Conservation (phyloP, 2,888 invertebrate genomes). For the Paralinhomoeus sp. region DNA sequence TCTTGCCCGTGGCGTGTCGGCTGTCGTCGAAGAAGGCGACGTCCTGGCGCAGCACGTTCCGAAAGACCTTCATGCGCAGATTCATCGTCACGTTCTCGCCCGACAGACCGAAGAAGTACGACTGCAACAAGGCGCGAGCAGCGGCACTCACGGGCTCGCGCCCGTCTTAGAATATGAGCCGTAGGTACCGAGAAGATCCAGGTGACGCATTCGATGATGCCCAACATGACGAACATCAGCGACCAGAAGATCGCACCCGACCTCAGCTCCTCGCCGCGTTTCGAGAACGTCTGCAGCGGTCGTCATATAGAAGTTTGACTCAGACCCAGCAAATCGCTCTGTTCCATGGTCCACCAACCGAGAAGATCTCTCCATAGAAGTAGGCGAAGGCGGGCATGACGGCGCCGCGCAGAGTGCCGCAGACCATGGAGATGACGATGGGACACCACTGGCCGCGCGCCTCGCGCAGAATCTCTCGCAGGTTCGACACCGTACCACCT, state of each 20-base stretch:
- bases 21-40: constrained; percentile 31
- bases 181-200: constrained; percentile 20
- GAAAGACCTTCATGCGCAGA: constrained; percentile 25
- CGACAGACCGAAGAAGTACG: constrained; percentile 19
- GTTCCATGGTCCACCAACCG: constrained; percentile 9
- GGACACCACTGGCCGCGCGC: constrained; percentile 28
- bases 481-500: not conserved
- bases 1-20: constrained; percentile 27
- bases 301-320: too few species aligned
- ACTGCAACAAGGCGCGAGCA: constrained; percentile 9
- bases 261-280: constrained; percentile 24
- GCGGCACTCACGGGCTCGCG: not conserved
- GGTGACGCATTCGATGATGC: constrained; percentile 24
- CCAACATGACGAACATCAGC: constrained; percentile 26
- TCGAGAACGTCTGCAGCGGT: constrained; percentile 28
- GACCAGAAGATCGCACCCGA: constrained; percentile 30
- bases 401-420: constrained; percentile 26
- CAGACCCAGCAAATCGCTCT: too few species aligned
- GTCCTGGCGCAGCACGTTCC: constrained; percentile 27
- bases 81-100: constrained; percentile 22
- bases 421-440: constrained; percentile 26
- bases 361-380: constrained; percentile 25
- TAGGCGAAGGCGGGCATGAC: constrained; percentile 32
- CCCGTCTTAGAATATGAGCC: not conserved
- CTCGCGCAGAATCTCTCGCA: constrained; percentile 21